Conservation (phyloP, 1,140 invertebrate species). For the Hesperophylax magnus region DNA sequence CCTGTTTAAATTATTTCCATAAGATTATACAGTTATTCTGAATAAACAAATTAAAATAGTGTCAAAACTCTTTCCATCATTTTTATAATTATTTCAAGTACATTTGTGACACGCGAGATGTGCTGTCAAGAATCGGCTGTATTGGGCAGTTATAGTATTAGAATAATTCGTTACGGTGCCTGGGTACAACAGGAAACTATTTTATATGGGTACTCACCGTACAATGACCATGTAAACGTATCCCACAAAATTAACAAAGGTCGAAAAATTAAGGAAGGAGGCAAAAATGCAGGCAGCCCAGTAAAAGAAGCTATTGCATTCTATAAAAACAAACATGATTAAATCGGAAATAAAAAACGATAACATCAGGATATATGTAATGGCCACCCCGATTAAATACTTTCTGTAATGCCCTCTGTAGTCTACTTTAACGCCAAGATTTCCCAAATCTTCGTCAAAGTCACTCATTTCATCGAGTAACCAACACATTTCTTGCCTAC, state of each 20-base stretch:
- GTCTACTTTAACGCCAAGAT: slow-evolving; percentile 30
- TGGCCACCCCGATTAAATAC: background rate
- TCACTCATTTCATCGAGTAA: slow-evolving; percentile 30
- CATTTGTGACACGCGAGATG: too few species aligned
- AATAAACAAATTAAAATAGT: too few species aligned
- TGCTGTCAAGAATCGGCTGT: too few species aligned
- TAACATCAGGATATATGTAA: slow-evolving; percentile 14
- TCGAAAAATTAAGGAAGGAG: slow-evolving; percentile 24
- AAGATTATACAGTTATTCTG: too few species aligned
- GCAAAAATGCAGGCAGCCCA: slow-evolving; percentile 40
- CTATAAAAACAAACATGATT: slow-evolving; percentile 24
- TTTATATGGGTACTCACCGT: slow-evolving; percentile 28
- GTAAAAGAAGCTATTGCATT: background rate
- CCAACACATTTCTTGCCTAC: slow-evolving; percentile 30
- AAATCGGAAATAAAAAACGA: slow-evolving; percentile 20
- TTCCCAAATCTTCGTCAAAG: slow-evolving; percentile 44
- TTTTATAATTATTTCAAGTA: too few species aligned
- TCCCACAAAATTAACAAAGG: slow-evolving; percentile 35
- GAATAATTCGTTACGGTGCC: too few species aligned
- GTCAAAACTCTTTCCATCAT: too few species aligned
- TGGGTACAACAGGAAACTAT: too few species aligned
- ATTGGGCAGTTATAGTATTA: too few species aligned
- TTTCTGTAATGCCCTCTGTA: slow-evolving; percentile 9
- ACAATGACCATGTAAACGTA: slow-evolving; percentile 41
- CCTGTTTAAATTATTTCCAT: too few species aligned